Percentiles rank a stretch among this genome's conserved stretches.
These are phyloP conservation scores for Octonoba sinensis DNA, from an alignment of 2,888 invertebrate species.

Conservation along the genomic window DNA sequence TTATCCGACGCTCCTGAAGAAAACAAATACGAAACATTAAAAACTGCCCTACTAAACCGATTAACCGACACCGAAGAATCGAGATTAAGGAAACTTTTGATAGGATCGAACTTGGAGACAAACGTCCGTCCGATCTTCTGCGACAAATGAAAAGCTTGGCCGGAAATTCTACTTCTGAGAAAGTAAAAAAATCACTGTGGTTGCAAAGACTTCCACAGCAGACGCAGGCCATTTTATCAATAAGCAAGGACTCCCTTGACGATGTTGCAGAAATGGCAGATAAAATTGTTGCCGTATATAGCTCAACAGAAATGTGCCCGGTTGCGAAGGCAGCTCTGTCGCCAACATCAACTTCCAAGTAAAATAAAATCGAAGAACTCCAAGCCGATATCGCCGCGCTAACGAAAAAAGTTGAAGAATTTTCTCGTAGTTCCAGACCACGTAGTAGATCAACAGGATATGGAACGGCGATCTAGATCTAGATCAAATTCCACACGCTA, in stretches of 20 bases:
- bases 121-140: conserved; percentile 7
- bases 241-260: neutral
- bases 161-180: neutral
- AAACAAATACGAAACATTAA: conserved; percentile 3
- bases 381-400: neutral
- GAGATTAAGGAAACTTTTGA: conserved; percentile 12
- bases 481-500: neutral
- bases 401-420: neutral
- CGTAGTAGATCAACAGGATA: neutral
- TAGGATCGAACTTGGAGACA: conserved; percentile 9
- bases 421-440: neutral
- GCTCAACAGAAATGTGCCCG: neutral
- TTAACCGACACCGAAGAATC: conserved; percentile 9
- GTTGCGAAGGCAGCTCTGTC: neutral
- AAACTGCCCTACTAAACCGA: neutral
- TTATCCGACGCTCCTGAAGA: neutral
- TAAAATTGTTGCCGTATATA: neutral
- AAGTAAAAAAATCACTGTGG: conserved; percentile 10
- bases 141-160: neutral
- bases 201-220: conserved; percentile 2
- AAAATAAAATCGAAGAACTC: neutral
- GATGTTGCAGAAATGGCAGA: conserved; percentile 4
- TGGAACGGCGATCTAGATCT: neutral
- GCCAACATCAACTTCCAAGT: neutral
- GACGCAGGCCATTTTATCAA: conserved; percentile 8